phyloP scores from a whole-genome alignment of 2,113 vertebrate genomes.

The Epinephelus fuscoguttatus region DNA sequence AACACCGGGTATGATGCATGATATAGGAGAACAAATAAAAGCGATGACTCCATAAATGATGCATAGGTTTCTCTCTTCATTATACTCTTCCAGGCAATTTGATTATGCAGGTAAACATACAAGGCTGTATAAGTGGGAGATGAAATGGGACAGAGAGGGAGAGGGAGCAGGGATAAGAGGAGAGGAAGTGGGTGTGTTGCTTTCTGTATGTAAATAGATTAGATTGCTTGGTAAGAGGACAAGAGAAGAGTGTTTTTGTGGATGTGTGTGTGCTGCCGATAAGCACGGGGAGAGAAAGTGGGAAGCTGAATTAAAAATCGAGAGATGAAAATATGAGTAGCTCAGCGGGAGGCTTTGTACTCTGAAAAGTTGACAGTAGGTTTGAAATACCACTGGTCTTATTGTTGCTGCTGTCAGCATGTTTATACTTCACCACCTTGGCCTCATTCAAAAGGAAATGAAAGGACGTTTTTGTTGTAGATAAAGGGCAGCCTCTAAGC shows the following conservation, averaged over 20 bases:
- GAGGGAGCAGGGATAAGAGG: background rate
- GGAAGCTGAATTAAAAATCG: slow-evolving; percentile 31
- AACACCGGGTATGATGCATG: slow-evolving; percentile 10
- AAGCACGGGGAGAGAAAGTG: background rate
- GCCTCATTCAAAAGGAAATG: slow-evolving; percentile 24
- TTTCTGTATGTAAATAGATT: slow-evolving; percentile 48
- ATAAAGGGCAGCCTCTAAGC: slow-evolving; percentile 31
- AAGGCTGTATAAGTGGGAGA: slow-evolving; percentile 31
- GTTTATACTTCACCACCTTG: slow-evolving; percentile 29
- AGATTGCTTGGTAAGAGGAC: slow-evolving; percentile 9
- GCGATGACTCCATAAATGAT: slow-evolving; percentile 65
- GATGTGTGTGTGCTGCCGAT: slow-evolving; percentile 16
- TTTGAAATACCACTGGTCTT: slow-evolving; percentile 34
- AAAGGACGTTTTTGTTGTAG: slow-evolving; percentile 30
- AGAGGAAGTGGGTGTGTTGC: slow-evolving; percentile 19
- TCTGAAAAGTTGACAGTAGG: slow-evolving; percentile 26
- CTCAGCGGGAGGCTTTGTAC: slow-evolving; percentile 15
- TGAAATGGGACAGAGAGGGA: slow-evolving; percentile 12
- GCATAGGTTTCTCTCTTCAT: slow-evolving; percentile 42
- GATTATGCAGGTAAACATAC: slow-evolving; percentile 68
- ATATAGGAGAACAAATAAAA: slow-evolving; percentile 45
- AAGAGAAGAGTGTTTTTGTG: slow-evolving; percentile 13
- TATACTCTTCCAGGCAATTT: slow-evolving; percentile 37
- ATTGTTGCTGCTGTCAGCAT: slow-evolving; percentile 57
- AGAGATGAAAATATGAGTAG: slow-evolving; percentile 20